Conservation (phyloP, 2,888 invertebrate species). For the Dasysyrphus tricinctus region DNA sequence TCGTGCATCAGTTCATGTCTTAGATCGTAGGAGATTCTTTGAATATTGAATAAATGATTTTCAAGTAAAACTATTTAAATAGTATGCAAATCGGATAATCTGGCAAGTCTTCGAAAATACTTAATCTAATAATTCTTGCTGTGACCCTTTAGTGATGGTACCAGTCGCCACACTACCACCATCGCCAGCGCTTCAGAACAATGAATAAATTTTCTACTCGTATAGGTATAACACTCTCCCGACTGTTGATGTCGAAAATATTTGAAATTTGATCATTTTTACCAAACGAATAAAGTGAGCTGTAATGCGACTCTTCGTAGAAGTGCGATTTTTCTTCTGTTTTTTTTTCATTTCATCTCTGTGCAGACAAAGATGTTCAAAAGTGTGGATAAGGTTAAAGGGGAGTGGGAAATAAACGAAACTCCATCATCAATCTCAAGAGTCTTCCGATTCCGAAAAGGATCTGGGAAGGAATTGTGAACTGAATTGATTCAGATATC, state of each 20-base stretch:
- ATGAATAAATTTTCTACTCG: conserved; percentile 12
- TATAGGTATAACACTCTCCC: background rate
- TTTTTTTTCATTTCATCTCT: background rate
- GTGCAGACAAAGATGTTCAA: conserved; percentile 33
- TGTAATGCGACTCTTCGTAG: conserved; percentile 66
- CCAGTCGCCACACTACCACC: background rate
- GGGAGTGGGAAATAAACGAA: conserved; percentile 54
- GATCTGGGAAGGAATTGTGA: conserved; percentile 56
- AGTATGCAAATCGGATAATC: no score
- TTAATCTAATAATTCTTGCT: background rate
- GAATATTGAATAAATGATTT: no score
- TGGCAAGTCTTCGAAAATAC: no score
- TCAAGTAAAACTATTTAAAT: no score
- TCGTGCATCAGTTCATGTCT: no score
- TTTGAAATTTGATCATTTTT: conserved; percentile 68
- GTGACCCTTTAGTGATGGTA: background rate
- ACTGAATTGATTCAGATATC: conserved; percentile 70
- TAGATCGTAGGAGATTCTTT: no score
- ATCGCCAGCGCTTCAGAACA: conserved; percentile 31
- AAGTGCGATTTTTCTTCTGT: conserved; percentile 61
- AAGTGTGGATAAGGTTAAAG: background rate
- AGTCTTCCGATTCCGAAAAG: conserved; percentile 33
- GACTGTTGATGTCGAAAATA: conserved; percentile 48
- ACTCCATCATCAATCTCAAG: conserved; percentile 71
- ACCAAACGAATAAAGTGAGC: conserved; percentile 59